These are phyloP conservation scores for Andrena flavipes DNA, from an alignment of 2,888 invertebrate genomes.

Conservation along the genomic window DNA sequence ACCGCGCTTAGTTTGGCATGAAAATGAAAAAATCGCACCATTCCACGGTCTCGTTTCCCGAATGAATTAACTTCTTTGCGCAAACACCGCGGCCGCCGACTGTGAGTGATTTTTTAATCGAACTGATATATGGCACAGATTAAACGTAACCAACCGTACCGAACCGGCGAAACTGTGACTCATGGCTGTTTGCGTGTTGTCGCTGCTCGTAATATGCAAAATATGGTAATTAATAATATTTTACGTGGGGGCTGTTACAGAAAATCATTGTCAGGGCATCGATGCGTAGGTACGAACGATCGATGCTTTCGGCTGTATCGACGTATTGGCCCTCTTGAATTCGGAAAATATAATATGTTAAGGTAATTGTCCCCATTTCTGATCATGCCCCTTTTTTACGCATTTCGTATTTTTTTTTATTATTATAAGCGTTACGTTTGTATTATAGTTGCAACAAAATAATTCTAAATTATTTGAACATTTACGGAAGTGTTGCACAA, in stretches of 20 bases:
- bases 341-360: background rate
- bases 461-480: no score
- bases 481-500: no score
- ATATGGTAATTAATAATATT: conserved; percentile 13
- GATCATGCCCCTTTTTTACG: no score
- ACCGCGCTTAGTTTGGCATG: conserved; percentile 8
- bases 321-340: background rate
- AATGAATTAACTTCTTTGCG: conserved; percentile 35
- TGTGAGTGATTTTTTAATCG: conserved; percentile 35
- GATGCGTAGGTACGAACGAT: background rate
- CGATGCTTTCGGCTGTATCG: background rate
- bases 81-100: conserved; percentile 16
- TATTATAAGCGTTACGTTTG: no score
- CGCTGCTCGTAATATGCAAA: background rate
- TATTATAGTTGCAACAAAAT: no score
- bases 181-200: background rate
- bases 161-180: background rate
- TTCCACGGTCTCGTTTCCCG: background rate
- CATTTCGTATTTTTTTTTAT: no score
- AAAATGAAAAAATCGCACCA: conserved; percentile 15
- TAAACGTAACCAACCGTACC: conserved; percentile 1
- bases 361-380: no score
- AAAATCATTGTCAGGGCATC: background rate
- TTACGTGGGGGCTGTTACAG: background rate
- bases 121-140: conserved; percentile 19